Percentiles rank a stretch among this genome's conserved stretches.
These are phyloP conservation scores for Lethenteron reissneri DNA, from an alignment of 2,113 vertebrate species.

Conservation along the genomic window DNA sequence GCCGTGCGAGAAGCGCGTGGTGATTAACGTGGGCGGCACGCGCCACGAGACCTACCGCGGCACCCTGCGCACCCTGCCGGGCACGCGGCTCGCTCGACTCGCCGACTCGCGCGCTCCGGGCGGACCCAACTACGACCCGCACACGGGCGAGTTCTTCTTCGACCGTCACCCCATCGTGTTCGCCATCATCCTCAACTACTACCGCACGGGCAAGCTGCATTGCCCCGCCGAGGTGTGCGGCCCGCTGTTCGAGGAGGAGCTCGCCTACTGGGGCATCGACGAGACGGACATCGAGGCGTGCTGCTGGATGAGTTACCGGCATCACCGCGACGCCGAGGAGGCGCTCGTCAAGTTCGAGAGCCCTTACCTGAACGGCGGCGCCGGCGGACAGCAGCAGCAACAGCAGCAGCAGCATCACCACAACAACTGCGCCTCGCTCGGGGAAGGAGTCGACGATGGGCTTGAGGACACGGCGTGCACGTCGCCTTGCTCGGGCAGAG, in stretches of 20 bases:
- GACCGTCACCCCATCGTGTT: constrained; percentile 89
- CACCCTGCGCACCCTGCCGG: constrained; percentile 69
- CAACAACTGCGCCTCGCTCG: constrained; percentile 37
- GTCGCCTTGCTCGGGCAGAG: not conserved
- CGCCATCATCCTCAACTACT: constrained; percentile 88
- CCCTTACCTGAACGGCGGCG: constrained; percentile 32
- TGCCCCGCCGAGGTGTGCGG: constrained; percentile 90
- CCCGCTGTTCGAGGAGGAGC: constrained; percentile 86
- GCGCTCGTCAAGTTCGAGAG: constrained; percentile 80
- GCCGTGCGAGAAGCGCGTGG: constrained; percentile 49
- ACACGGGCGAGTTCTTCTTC: constrained; percentile 69
- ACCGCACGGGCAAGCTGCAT: constrained; percentile 89
- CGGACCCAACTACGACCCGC: constrained; percentile 30
- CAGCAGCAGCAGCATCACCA: constrained; percentile 22
- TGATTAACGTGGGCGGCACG: constrained; percentile 83
- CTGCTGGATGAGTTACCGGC: constrained; percentile 95
- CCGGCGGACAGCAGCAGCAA: constrained; percentile 10
- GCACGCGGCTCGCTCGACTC: constrained; percentile 74
- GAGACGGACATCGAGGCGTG: constrained; percentile 97
- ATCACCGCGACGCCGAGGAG: constrained; percentile 85
- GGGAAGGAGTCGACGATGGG: constrained; percentile 28
- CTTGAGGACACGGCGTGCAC: constrained; percentile 30
- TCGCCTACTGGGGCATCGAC: constrained; percentile 88
- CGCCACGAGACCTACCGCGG: constrained; percentile 91
- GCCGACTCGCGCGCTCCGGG: constrained; percentile 48